A percentile compares a stretch with the other conserved stretches of the same genome.
These are phyloP conservation scores for Campylomormyrus numenius DNA, from an alignment of 2,113 vertebrate genomes.

Conservation along the genomic window DNA sequence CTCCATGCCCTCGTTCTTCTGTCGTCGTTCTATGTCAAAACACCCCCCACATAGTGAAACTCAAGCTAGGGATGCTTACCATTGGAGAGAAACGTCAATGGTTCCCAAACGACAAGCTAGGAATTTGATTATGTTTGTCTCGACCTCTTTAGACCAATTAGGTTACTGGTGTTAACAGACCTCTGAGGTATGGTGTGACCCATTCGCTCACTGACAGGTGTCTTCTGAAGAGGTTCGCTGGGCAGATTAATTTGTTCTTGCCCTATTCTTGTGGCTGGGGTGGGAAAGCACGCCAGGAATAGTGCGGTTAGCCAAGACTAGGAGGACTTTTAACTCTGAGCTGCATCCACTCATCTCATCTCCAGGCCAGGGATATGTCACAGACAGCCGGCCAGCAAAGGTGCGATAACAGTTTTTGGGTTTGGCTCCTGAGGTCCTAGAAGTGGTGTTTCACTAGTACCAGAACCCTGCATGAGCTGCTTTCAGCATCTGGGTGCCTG, in stretches of 20 bases:
- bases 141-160: constrained; percentile 39
- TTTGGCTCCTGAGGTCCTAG: neutral
- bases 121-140: neutral
- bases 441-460: neutral
- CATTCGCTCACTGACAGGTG: neutral
- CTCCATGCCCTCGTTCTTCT: neutral
- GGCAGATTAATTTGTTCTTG: constrained; percentile 70
- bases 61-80: neutral
- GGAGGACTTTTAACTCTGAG: constrained; percentile 63
- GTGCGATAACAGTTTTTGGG: constrained; percentile 46
- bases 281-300: constrained; percentile 62
- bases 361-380: constrained; percentile 60
- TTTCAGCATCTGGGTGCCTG: neutral
- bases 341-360: constrained; percentile 76
- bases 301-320: constrained; percentile 65
- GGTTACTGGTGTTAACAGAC: constrained; percentile 24
- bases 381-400: constrained; percentile 48
- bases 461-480: neutral
- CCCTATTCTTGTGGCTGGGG: constrained; percentile 48
- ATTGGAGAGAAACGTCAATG: neutral
- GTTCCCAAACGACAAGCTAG: neutral
- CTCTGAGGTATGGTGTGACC: constrained; percentile 21
- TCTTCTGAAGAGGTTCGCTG: constrained; percentile 53
- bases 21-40: neutral
- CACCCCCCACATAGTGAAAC: neutral